These are phyloP conservation scores for Pissodes strobi DNA, from an alignment of 1,140 invertebrate genomes.

Conservation along the genomic window DNA sequence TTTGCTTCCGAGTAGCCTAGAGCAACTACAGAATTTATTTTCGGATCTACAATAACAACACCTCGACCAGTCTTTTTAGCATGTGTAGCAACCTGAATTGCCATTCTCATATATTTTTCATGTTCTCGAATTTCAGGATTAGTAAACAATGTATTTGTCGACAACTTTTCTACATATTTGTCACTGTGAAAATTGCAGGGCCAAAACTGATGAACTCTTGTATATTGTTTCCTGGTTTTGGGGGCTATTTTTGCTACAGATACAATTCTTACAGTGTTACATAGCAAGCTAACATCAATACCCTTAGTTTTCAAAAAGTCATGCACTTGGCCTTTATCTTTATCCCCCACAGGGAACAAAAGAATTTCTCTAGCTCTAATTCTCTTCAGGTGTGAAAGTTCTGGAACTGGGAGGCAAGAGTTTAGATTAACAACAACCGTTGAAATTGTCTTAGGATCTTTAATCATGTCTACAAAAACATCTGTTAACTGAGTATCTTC, in stretches of 20 bases:
- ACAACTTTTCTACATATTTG: conserved; percentile 68
- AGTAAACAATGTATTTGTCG: conserved; percentile 67
- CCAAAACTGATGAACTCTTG: conserved; percentile 69
- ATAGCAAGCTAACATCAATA: conserved; percentile 60
- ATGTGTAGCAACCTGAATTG: conserved; percentile 60
- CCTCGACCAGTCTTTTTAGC: conserved; percentile 33
- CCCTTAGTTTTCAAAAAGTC: conserved; percentile 58
- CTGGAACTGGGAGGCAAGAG: conserved; percentile 61
- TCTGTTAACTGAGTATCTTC: conserved; percentile 60
- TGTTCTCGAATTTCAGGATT: conserved; percentile 63
- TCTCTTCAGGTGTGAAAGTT: conserved; percentile 74
- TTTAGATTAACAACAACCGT: conserved; percentile 64
- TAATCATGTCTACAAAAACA: conserved; percentile 65
- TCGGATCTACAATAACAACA: conserved; percentile 73
- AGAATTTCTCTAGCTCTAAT: conserved; percentile 67
- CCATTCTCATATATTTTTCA: conserved; percentile 65
- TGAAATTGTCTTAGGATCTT: conserved; percentile 66
- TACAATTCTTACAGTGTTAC: conserved; percentile 60
- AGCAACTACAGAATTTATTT: conserved; percentile 64
- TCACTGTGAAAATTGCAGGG: conserved; percentile 85
- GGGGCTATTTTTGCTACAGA: conserved; percentile 67
- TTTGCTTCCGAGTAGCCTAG: conserved; percentile 65
- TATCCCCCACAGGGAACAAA: conserved; percentile 57
- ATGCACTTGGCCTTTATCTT: conserved; percentile 54
- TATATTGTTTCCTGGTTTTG: conserved; percentile 70